A percentile compares a stretch with the other conserved stretches of the same genome.
Evolutionary conservation across 2,797 vertebrate genomes (phyloP).

Genomic region (Bradypodion ventrale): DNA sequence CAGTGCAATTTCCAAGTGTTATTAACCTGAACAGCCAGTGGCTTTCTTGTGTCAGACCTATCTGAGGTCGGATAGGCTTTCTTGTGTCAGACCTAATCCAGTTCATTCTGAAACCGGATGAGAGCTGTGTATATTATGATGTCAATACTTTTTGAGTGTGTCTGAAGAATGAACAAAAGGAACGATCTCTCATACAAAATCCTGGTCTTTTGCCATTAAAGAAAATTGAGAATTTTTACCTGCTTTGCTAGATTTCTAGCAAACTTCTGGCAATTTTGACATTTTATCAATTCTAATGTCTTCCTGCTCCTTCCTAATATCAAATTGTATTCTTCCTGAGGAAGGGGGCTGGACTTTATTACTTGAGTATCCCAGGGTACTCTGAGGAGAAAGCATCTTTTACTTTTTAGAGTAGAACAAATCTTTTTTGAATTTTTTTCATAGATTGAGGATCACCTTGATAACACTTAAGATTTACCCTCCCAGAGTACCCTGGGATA

Average conservation of each 20-base stretch:
- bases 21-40: constrained; percentile 64
- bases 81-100: constrained; percentile 51
- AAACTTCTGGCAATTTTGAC: neutral
- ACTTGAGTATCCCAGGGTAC: neutral
- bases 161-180: constrained; percentile 1
- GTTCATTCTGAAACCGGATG: constrained; percentile 23
- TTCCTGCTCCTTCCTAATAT: neutral
- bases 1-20: constrained; percentile 40
- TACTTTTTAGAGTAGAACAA: neutral
- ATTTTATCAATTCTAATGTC: too few species aligned
- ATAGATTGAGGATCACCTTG: neutral
- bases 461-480: neutral
- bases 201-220: neutral
- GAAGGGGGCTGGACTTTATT: neutral
- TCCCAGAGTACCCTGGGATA: too few species aligned
- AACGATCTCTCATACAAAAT: constrained; percentile 23
- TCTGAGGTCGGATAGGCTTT: too few species aligned
- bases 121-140: constrained; percentile 27
- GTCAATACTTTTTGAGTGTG: constrained; percentile 11
- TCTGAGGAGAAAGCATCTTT: neutral
- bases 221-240: neutral
- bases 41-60: constrained; percentile 54
- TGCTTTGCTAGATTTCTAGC: constrained; percentile 13
- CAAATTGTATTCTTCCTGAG: neutral
- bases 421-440: neutral